Conservation (phyloP, 2,113 vertebrate genomes). For the Peromyscus leucopus region DNA sequence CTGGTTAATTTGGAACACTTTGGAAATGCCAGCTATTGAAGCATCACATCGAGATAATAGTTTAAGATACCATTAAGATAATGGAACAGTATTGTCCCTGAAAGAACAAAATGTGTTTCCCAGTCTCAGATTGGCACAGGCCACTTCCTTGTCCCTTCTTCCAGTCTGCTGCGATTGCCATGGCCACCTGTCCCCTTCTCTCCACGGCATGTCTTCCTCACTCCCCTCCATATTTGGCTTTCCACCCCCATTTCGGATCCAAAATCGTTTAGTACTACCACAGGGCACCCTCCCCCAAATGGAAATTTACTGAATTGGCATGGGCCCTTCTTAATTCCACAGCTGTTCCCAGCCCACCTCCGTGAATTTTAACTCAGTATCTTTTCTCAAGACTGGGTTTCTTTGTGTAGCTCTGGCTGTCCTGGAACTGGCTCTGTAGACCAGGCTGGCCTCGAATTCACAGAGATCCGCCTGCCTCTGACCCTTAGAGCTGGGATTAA, state of each 20-base stretch:
- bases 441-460: neutral
- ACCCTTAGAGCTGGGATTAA: neutral
- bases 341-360: neutral
- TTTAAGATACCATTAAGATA: neutral
- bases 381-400: neutral
- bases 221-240: too few species aligned
- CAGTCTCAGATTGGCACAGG: neutral
- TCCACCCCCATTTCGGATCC: neutral
- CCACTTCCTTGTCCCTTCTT: neutral
- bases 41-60: neutral
- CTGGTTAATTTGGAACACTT: constrained; percentile 31
- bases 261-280: neutral
- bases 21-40: neutral
- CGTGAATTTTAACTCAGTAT: neutral
- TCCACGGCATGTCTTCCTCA: neutral
- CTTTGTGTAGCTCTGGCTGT: neutral
- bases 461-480: neutral
- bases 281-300: neutral
- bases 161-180: neutral
- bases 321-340: neutral
- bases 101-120: constrained; percentile 35
- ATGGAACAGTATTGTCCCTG: neutral
- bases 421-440: neutral
- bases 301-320: neutral
- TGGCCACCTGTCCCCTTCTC: neutral